These are phyloP conservation scores for Lagocephalus sceleratus DNA, from an alignment of 2,797 vertebrate genomes.

Conservation along the genomic window DNA sequence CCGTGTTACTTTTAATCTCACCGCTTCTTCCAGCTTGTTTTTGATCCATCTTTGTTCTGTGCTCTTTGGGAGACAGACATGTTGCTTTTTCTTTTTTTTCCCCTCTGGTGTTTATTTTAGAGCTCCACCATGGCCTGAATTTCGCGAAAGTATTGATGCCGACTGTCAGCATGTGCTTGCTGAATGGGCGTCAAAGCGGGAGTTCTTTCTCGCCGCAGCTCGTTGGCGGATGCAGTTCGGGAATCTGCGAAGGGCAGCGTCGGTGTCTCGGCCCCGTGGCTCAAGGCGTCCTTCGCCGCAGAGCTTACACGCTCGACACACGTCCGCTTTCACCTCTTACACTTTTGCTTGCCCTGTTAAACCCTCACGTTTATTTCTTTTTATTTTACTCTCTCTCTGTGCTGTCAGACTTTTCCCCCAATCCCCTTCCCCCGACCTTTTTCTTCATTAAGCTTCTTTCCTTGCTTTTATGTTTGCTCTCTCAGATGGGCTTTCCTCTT, in stretches of 20 bases:
- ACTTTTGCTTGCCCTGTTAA: conserved; percentile 29
- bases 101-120: not conserved
- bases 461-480: conserved; percentile 1
- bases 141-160: no score
- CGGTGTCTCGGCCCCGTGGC: no score
- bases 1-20: conserved; percentile 5
- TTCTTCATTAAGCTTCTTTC: conserved; percentile 6
- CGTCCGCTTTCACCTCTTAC: conserved; percentile 17
- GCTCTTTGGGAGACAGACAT: conserved; percentile 4
- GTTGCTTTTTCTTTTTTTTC: not conserved
- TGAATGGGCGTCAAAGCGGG: no score
- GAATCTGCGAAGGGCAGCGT: no score
- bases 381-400: conserved; percentile 16
- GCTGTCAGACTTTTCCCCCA: conserved; percentile 26
- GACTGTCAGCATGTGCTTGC: no score
- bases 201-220: not conserved
- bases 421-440: conserved; percentile 2
- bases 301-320: no score
- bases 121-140: not conserved
- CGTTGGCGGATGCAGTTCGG: conserved; percentile 5
- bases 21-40: conserved; percentile 4
- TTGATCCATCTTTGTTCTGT: not conserved
- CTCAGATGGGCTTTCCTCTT: not conserved
- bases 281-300: no score
- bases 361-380: conserved; percentile 25